Base-by-base conservation (phyloP, 2,797 vertebrate species). In the Enteromius trimaculatus region DNA sequence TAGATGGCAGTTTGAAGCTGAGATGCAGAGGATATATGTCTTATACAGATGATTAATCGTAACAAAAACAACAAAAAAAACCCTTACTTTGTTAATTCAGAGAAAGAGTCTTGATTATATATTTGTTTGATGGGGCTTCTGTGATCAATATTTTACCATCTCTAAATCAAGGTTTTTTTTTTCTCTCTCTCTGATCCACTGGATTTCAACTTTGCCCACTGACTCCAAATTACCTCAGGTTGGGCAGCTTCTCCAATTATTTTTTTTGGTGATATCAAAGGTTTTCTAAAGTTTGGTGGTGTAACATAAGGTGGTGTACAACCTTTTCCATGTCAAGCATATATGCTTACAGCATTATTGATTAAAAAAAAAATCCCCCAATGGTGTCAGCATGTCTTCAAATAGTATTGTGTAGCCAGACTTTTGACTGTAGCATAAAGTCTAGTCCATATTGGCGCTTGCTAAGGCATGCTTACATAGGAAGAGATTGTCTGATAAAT, bases 261-360 rank as follows among this genome's bases (percentile, higher is more conserved):
- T 90, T 37, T 26, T 2, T 51, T n/a, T 55, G 26, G 21, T 64
- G 55, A 81, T 26, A 9, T 65, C 13, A 53, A 69, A 26, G 31
- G 51, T n/a, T 51, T 51, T 23, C 16, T 62, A 2, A 65, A 82
- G 34, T 66, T 47, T 76, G n/a, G 14, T 37, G 23, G 17, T 80
- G 14, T 51, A 74, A 81, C 55, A 14, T 14, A 62, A 81, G 39
- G n/a, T 64, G 26, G 37, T 80, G 31, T 79, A 60, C 23, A 77
- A 21, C 10, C 11, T 44, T 71, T 11, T 58, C 14, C 69, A 37
- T 72, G 13, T 44, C 23, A 6, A 74, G 5, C 53, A 71, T n/a
- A 37, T 26, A 64, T 62, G 19, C 29, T 39, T 64, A 29, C 29
- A 47, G 80, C 21, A 69, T 72, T 60, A 55, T 39, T 60, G 51